Conservation (phyloP, 1,140 invertebrate species). For the Calycopis cecrops region DNA sequence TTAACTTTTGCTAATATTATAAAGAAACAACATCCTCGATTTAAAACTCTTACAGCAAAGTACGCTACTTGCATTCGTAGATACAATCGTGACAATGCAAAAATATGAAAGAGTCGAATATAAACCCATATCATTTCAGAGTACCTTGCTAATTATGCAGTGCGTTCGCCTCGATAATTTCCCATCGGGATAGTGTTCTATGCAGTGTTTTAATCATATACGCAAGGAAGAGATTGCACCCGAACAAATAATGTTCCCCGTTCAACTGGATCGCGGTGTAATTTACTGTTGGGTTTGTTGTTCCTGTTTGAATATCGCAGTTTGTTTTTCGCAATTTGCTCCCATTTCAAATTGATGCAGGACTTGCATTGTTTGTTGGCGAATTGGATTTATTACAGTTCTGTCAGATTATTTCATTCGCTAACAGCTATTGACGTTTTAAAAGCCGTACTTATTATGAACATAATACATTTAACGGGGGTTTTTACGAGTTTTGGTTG, state of each 20-base stretch:
- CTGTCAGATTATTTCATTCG: conserved; percentile 15
- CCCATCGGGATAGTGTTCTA: conserved; percentile 56
- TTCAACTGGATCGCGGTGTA: conserved; percentile 54
- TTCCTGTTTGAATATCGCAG: conserved; percentile 46
- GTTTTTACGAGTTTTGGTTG: conserved; percentile 1
- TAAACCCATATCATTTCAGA: conserved; percentile 29
- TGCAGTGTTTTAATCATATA: conserved; percentile 70
- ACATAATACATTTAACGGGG: conserved; percentile 1
- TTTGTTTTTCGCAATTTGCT: conserved; percentile 44
- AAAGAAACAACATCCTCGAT: no score
- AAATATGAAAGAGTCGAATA: conserved; percentile 26
- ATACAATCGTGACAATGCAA: neutral
- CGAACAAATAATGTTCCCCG: conserved; percentile 55
- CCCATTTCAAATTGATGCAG: conserved; percentile 32
- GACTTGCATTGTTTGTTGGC: conserved; percentile 26
- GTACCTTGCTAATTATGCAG: conserved; percentile 60
- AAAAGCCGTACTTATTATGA: conserved; percentile 11
- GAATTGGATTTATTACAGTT: conserved; percentile 28
- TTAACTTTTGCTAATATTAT: no score
- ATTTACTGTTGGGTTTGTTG: conserved; percentile 57
- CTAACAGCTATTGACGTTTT: conserved; percentile 17
- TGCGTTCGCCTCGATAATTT: conserved; percentile 64
- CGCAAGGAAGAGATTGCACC: conserved; percentile 63
- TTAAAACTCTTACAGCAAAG: no score
- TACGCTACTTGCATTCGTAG: no score